A percentile compares a stretch with the other conserved stretches of the same genome.
Conservation (phyloP, 2,797 vertebrate species). For the Gymnocypris eckloni region DNA sequence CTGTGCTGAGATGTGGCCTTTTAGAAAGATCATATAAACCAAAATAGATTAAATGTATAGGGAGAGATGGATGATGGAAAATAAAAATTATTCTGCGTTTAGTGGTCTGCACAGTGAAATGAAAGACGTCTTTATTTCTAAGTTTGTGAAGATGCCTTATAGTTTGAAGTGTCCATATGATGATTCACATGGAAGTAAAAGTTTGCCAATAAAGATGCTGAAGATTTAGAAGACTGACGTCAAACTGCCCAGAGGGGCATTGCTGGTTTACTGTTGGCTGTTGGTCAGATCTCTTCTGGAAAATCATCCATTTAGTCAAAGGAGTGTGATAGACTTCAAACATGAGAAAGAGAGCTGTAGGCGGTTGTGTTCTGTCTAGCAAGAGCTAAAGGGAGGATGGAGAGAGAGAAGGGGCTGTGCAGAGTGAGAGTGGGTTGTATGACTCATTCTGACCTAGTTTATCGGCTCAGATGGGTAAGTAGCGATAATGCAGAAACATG, state of each 20-base stretch:
- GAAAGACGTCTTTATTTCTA: constrained; percentile 22
- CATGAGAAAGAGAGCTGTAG: constrained; percentile 44
- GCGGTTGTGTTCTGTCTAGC: constrained; percentile 54
- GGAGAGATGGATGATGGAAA: constrained; percentile 42
- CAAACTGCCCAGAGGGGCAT: constrained; percentile 2
- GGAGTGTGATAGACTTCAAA: constrained; percentile 45
- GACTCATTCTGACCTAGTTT: constrained; percentile 66
- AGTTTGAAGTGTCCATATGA: constrained; percentile 18
- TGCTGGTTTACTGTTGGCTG: constrained; percentile 36
- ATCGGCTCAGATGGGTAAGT: constrained; percentile 51
- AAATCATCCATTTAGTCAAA: constrained; percentile 45
- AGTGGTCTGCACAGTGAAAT: constrained; percentile 10
- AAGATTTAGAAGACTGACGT: constrained; percentile 16
- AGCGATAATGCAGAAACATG: constrained; percentile 46
- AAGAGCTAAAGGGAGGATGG: constrained; percentile 26
- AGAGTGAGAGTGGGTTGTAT: constrained; percentile 52
- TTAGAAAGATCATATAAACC: constrained; percentile 30
- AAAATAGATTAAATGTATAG: constrained; percentile 25
- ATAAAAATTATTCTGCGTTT: constrained; percentile 16
- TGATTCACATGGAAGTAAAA: constrained; percentile 12
- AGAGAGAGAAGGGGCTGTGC: constrained; percentile 20
- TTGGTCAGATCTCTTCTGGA: constrained; percentile 29
- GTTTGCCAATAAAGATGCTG: constrained; percentile 19
- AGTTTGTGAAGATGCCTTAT: constrained; percentile 15
- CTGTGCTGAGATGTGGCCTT: constrained; percentile 9